Conservation (phyloP, 2,888 invertebrate species). For the Caenorhabditis becei region DNA sequence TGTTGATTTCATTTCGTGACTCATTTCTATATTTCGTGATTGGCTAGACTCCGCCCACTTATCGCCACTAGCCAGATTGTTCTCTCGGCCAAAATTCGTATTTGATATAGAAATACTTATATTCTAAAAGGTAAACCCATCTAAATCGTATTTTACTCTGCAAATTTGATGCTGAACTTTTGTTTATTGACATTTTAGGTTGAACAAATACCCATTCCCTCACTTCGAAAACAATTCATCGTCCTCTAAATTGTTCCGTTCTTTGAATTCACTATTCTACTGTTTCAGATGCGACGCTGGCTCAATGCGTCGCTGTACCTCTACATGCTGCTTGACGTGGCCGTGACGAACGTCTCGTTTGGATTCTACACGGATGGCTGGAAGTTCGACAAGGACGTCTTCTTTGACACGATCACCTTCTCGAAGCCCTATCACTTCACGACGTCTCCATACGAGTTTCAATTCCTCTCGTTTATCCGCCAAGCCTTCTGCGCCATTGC, state of each 20-base stretch:
- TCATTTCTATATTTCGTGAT: too few relatives aligned
- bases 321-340: slow-evolving; percentile 58
- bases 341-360: slow-evolving; percentile 60
- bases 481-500: slow-evolving; percentile 42
- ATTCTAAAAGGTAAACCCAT: too few relatives aligned
- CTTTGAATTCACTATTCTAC: not conserved
- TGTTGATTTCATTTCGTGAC: too few relatives aligned
- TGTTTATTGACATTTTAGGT: slow-evolving; percentile 1
- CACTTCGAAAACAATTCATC: too few relatives aligned
- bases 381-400: slow-evolving; percentile 42
- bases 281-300: slow-evolving; percentile 47
- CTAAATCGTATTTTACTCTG: too few relatives aligned
- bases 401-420: slow-evolving; percentile 17
- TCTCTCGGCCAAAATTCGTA: too few relatives aligned
- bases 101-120: too few relatives aligned
- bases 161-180: slow-evolving; percentile 15
- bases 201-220: not conserved
- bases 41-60: too few relatives aligned
- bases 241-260: too few relatives aligned
- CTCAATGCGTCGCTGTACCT: slow-evolving; percentile 38
- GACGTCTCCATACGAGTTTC: slow-evolving; percentile 58
- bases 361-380: slow-evolving; percentile 63
- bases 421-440: slow-evolving; percentile 54
- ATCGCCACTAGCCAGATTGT: too few relatives aligned
- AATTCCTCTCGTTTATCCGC: slow-evolving; percentile 47